Base-by-base conservation (phyloP, 2,888 invertebrate genomes). In the Stenurella melanura region DNA sequence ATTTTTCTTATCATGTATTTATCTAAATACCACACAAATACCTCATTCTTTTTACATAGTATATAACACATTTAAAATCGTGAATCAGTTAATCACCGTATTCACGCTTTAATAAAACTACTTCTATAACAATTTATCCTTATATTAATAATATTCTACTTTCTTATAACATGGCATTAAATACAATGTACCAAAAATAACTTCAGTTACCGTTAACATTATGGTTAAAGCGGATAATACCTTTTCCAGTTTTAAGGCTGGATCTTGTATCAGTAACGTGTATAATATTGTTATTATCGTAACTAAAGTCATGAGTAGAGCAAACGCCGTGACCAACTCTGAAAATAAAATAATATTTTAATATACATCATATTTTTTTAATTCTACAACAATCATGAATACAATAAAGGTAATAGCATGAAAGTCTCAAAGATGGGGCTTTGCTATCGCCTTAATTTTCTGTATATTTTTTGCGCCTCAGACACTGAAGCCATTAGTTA, bases 131-230 rank as follows among this genome's bases (percentile, higher is more conserved):
- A 34, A 9, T 34, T 34, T 50, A 50, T 12, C 15, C n/a, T 42
- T 50, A 50, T 50, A 58, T 70, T 81, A 85, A 77, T 84, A 85
- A 78, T 83, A 86, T 69, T 85, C 84, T 0, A 82, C 81, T 76
- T 78, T 82, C 38, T 82, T 83, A 64, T 81, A 84, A 79, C 84
- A 85, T 21, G 84, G 83, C 73, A 81, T 75, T 42, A 84, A 75
- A 73, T 66, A 83, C 74, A 84, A 78, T 17, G 81, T 18, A 3
- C 83, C 85, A 74, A 83, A 85, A 21, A 81, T 34, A 11, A 85
- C 69, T 77, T 85, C 84, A 6, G 82, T 80, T 12, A 70, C 67
- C 15, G 78, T 78, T 54, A 85, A 70, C 78, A 83, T 74, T 2
- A 78, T 79, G 2, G 83, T 80, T n/a, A 85, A 68, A 34, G 78